phyloP scores from a whole-genome alignment of 2,113 vertebrate genomes.

The Mastomys natalensis region DNA sequence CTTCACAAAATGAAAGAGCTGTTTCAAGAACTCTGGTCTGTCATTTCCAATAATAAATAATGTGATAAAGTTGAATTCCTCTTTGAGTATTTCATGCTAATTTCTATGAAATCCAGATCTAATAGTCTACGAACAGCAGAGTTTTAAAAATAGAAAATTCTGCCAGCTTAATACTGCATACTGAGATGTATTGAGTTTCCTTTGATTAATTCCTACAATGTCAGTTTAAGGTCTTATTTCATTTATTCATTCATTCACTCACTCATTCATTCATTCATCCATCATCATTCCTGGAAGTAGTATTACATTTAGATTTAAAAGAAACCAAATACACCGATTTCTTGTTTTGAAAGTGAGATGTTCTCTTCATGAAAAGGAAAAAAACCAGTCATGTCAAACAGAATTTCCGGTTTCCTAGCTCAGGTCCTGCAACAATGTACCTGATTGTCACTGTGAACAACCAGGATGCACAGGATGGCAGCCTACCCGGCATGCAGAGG shows the following conservation, averaged over 20 bases:
- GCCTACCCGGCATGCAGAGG: too few species aligned
- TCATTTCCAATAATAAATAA: background rate
- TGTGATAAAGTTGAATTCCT: background rate
- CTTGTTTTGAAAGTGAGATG: background rate
- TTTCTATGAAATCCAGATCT: background rate
- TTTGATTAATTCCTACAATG: constrained; percentile 28
- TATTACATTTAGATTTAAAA: background rate
- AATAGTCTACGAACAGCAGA: too few species aligned
- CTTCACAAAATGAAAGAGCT: background rate
- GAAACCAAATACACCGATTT: background rate
- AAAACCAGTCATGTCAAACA: background rate
- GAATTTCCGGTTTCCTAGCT: background rate
- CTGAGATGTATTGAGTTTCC: background rate
- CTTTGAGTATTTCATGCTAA: background rate
- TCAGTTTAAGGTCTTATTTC: constrained; percentile 23
- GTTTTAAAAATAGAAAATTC: background rate
- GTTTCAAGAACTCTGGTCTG: background rate
- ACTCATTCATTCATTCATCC: background rate
- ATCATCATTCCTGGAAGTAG: background rate
- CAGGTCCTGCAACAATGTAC: too few species aligned
- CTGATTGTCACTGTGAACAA: too few species aligned
- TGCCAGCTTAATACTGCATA: background rate
- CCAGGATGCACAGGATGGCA: accelerated
- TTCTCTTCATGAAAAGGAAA: background rate
- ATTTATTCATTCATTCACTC: background rate